These are phyloP conservation scores for Actinopyga echinites DNA, from an alignment of 53 echinoderm and acorn worm species.

Conservation along the genomic window DNA sequence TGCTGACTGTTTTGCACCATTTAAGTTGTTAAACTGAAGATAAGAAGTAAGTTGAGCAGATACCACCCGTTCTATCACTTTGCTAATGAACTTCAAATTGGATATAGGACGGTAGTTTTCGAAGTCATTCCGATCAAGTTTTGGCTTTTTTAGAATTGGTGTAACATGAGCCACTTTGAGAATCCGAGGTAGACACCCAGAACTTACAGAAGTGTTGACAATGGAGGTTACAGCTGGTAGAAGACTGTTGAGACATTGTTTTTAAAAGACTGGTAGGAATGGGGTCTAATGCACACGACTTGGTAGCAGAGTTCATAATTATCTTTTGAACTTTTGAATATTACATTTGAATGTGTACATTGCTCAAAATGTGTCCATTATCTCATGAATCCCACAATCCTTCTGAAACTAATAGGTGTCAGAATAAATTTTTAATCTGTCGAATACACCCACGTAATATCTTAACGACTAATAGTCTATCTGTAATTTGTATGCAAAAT, in stretches of 20 bases:
- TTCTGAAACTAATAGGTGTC: too few relatives aligned
- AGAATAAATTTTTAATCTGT: too few relatives aligned
- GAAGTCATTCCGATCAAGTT: constrained; percentile 38
- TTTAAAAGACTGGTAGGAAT: neutral
- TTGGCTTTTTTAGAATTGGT: constrained; percentile 53
- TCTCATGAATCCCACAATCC: too few relatives aligned
- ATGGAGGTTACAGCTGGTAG: neutral
- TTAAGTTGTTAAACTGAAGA: constrained; percentile 20
- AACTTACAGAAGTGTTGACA: neutral
- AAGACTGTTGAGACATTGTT: neutral
- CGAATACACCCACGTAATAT: too few relatives aligned
- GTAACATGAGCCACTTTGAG: constrained; percentile 44
- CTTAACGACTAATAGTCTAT: too few relatives aligned
- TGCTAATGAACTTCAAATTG: constrained; percentile 38
- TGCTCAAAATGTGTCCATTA: too few relatives aligned
- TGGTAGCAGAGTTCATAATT: neutral
- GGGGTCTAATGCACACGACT: neutral
- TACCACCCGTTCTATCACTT: constrained; percentile 37
- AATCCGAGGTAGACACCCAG: constrained; percentile 10
- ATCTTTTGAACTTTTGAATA: constrained; percentile 5
- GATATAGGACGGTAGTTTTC: constrained; percentile 51
- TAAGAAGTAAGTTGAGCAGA: constrained; percentile 19
- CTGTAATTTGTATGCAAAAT: too few relatives aligned
- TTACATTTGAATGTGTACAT: constrained; percentile 12
- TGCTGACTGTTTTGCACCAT: constrained; percentile 1